Evolutionary conservation across 2,797 vertebrate species (phyloP).

Genomic region (Ptychadena robeensis): DNA sequence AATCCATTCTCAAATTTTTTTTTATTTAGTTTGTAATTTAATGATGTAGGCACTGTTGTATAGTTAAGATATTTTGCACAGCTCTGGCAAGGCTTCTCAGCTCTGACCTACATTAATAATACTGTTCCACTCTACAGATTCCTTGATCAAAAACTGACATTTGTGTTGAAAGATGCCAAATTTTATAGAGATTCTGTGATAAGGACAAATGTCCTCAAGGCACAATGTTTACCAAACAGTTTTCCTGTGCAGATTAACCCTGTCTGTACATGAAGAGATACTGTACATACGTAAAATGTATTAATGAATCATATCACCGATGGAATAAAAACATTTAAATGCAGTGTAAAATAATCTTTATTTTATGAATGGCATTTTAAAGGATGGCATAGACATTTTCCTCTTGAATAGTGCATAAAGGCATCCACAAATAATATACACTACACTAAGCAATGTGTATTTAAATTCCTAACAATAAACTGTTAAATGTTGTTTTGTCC

Average conservation of each 20-base stretch:
- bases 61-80: constrained; percentile 28
- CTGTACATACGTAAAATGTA: not conserved
- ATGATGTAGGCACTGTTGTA: constrained; percentile 5
- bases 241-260: constrained; percentile 33
- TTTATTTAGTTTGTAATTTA: not conserved
- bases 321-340: not conserved
- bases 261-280: not conserved
- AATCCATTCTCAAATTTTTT: not conserved
- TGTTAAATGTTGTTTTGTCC: no score
- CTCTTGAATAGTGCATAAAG: not conserved
- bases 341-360: not conserved
- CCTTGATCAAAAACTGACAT: constrained; percentile 59
- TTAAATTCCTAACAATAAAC: no score
- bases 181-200: constrained; percentile 55
- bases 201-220: constrained; percentile 57
- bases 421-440: not conserved
- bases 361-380: not conserved
- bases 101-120: constrained; percentile 59
- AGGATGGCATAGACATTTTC: not conserved
- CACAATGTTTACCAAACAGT: constrained; percentile 50
- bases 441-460: no score
- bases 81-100: constrained; percentile 43
- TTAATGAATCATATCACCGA: not conserved
- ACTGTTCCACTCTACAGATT: constrained; percentile 57
- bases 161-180: constrained; percentile 60